These are phyloP conservation scores for Acanthosepion esculentum DNA, from an alignment of 2,888 invertebrate species.

Conservation along the genomic window DNA sequence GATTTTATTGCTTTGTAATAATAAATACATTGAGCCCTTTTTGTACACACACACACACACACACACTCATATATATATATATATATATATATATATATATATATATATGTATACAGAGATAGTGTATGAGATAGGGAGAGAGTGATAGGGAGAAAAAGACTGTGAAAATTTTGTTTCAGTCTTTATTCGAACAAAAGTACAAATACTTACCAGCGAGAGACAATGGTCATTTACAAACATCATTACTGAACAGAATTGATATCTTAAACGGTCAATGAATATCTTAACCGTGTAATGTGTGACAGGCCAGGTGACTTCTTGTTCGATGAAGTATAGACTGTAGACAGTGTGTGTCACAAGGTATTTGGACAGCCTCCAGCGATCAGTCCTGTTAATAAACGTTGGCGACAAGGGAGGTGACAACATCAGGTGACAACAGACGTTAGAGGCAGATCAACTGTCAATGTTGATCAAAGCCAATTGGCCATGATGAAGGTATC, in stretches of 20 bases:
- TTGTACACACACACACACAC: too few relatives aligned
- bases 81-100: too few relatives aligned
- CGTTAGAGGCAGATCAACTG: not conserved
- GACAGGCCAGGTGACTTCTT: not conserved
- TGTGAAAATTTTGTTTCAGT: not conserved
- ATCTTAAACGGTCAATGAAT: not conserved
- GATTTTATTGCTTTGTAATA: too few relatives aligned
- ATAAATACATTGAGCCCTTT: too few relatives aligned
- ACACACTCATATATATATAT: too few relatives aligned
- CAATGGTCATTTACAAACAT: not conserved
- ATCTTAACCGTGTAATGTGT: not conserved
- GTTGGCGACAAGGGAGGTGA: not conserved
- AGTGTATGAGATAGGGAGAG: too few relatives aligned
- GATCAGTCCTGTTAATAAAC: not conserved
- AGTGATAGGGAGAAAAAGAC: too few relatives aligned
- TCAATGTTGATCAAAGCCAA: not conserved
- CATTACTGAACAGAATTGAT: not conserved
- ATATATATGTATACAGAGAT: too few relatives aligned
- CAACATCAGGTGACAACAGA: conserved; percentile 33
- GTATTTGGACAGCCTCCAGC: conserved; percentile 20
- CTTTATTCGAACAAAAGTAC: too few relatives aligned
- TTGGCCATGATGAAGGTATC: conserved; percentile 11
- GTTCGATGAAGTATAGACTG: not conserved
- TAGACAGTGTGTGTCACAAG: not conserved
- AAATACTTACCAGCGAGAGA: not conserved